Evolutionary conservation across 1,140 invertebrate species (phyloP).

Genomic region (Leptoteleia sp.): DNA sequence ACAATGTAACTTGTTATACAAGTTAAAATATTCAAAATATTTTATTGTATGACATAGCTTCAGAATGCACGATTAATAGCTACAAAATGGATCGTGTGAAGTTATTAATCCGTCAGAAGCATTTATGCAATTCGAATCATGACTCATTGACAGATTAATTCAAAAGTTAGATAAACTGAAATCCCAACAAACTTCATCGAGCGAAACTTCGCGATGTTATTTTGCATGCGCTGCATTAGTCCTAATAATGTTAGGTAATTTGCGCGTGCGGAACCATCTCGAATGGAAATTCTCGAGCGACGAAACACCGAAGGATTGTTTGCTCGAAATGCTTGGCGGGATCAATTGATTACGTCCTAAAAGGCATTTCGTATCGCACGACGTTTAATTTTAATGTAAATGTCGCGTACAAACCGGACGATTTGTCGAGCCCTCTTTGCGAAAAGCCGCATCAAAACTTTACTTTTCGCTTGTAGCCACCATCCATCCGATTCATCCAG

Average conservation of each 20-base stretch:
- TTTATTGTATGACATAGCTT: no score
- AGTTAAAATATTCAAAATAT: no score
- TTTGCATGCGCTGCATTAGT: slow-evolving; percentile 34
- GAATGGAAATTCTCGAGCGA: slow-evolving; percentile 36
- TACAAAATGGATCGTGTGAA: no score
- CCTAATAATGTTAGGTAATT: slow-evolving; percentile 41
- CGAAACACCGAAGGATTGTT: slow-evolving; percentile 37
- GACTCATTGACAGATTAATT: slow-evolving; percentile 30
- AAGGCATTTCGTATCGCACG: slow-evolving; percentile 19
- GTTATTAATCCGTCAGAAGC: no score
- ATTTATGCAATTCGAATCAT: slow-evolving; percentile 3
- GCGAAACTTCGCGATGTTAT: slow-evolving; percentile 18
- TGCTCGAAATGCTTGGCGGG: slow-evolving; percentile 23
- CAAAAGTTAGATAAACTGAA: slow-evolving; percentile 36
- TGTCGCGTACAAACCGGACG: slow-evolving; percentile 6
- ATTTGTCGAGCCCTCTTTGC: slow-evolving; percentile 15
- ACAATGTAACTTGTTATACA: no score
- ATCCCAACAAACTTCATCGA: slow-evolving; percentile 9
- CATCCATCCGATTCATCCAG: slow-evolving; percentile 33
- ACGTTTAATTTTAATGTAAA: slow-evolving; percentile 39
- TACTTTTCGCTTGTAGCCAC: slow-evolving; percentile 7
- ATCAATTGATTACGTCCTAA: slow-evolving; percentile 38
- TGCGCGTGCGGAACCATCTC: slow-evolving; percentile 12
- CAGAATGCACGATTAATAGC: no score
- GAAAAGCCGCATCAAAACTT: slow-evolving; percentile 21